Evolutionary conservation across 2,888 invertebrate species (phyloP).

Genomic region (Ceratothoa steindachneri): DNA sequence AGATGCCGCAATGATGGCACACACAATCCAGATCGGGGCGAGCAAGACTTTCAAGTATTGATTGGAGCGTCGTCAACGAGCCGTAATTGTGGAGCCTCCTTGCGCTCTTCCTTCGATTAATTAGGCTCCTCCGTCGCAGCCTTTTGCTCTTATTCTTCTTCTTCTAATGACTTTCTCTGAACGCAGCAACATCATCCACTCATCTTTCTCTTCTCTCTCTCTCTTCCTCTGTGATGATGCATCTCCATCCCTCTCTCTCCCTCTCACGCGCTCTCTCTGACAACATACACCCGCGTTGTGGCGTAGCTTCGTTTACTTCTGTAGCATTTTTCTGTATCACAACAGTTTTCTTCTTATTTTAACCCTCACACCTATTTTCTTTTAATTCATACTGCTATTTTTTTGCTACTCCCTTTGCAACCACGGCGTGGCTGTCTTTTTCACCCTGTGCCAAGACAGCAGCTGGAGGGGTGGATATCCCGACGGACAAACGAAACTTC

Average conservation of each 20-base stretch:
- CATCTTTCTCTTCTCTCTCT: neutral
- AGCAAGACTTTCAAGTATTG: conserved; percentile 14
- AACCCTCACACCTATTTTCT: no score
- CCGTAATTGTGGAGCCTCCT: conserved; percentile 14
- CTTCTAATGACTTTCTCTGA: conserved; percentile 3
- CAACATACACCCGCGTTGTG: no score
- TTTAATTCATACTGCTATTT: no score
- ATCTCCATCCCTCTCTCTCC: neutral
- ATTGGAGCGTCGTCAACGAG: conserved; percentile 13
- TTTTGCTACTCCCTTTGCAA: no score
- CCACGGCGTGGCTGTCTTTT: neutral
- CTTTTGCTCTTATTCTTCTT: conserved; percentile 1
- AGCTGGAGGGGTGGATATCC: conserved; percentile 2
- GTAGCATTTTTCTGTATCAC: no score
- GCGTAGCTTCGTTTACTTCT: neutral
- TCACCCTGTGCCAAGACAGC: neutral
- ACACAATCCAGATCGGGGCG: conserved; percentile 9
- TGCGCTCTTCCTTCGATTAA: conserved; percentile 13
- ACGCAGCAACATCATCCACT: no score
- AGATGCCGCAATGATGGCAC: conserved; percentile 15
- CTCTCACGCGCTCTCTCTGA: neutral
- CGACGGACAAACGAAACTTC: neutral
- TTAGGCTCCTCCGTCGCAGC: neutral
- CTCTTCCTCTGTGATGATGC: conserved; percentile 4
- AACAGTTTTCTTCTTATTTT: no score